Percentiles rank a stretch among this genome's conserved stretches.
These are phyloP conservation scores for Pararge aegeria DNA, from an alignment of 1,140 invertebrate species.

Conservation along the genomic window DNA sequence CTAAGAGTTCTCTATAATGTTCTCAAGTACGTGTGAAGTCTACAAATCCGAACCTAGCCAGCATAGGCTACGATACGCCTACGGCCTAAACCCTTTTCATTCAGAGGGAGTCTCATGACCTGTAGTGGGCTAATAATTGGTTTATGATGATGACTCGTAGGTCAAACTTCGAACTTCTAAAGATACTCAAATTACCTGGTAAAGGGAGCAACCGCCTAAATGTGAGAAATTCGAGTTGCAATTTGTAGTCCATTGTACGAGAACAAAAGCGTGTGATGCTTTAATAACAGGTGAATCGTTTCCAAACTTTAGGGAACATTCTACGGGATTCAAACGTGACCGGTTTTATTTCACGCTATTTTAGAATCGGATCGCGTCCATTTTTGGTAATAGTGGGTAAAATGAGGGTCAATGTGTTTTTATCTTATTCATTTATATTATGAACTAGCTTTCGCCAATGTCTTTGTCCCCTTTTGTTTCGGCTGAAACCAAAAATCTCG, in stretches of 20 bases:
- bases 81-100: no score
- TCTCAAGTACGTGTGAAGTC: no score
- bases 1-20: no score
- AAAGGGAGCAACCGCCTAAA: slow-evolving; percentile 1
- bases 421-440: background rate
- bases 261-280: slow-evolving; percentile 69
- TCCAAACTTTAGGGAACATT: slow-evolving; percentile 45
- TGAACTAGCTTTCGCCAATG: background rate
- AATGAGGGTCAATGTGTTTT: slow-evolving; percentile 45
- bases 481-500: no score
- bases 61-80: no score
- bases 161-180: background rate
- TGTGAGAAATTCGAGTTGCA: slow-evolving; percentile 68
- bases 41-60: no score
- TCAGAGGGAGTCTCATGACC: no score
- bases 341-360: slow-evolving; percentile 64
- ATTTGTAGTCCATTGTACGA: slow-evolving; percentile 68
- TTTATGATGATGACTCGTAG: background rate
- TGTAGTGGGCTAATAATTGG: background rate
- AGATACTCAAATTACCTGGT: no score
- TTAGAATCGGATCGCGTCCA: slow-evolving; percentile 59
- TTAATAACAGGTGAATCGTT: slow-evolving; percentile 74
- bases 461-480: no score
- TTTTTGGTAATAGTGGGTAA: slow-evolving; percentile 67
- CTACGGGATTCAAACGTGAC: slow-evolving; percentile 45